Conservation (phyloP, 2,797 vertebrate species). For the Adrianichthys oophorus region DNA sequence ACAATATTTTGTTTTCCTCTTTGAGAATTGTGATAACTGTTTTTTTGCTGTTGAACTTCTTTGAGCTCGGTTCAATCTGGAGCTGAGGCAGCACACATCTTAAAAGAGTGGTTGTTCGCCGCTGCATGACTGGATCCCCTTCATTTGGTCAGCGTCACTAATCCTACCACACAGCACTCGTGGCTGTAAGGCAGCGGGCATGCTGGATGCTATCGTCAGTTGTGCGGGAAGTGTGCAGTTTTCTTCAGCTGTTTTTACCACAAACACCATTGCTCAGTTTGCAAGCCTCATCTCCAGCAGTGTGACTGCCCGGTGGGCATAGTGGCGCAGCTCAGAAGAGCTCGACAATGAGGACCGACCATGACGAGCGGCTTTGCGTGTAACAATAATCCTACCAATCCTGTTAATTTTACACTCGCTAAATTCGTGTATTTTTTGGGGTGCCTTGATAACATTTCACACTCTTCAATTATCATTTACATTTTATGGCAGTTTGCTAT, state of each 20-base stretch:
- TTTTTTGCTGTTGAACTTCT: too few relatives aligned
- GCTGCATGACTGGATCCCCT: constrained; percentile 17
- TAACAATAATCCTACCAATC: neutral
- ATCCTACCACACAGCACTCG: constrained; percentile 22
- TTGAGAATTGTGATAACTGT: too few relatives aligned
- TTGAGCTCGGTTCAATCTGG: constrained; percentile 4
- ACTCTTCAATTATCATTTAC: constrained; percentile 22
- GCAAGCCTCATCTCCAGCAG: constrained; percentile 25
- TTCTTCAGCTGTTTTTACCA: constrained; percentile 8
- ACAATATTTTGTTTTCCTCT: too few relatives aligned
- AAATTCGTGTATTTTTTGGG: neutral
- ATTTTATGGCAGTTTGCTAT: constrained; percentile 23
- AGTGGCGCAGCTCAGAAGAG: neutral
- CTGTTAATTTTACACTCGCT: too few relatives aligned
- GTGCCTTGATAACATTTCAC: neutral
- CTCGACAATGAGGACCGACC: neutral
- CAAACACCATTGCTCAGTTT: constrained; percentile 28
- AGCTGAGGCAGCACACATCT: constrained; percentile 4
- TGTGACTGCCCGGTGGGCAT: constrained; percentile 14
- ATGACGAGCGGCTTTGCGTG: neutral
- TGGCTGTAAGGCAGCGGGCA: constrained; percentile 14
- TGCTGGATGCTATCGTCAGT: constrained; percentile 28
- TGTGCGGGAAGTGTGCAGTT: constrained; percentile 24
- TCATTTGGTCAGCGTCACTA: constrained; percentile 20
- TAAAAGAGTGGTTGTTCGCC: constrained; percentile 16